Percentiles rank a stretch among this genome's conserved stretches.
phyloP scores from a whole-genome alignment of 2,113 vertebrate species.

The Gadus macrocephalus region DNA sequence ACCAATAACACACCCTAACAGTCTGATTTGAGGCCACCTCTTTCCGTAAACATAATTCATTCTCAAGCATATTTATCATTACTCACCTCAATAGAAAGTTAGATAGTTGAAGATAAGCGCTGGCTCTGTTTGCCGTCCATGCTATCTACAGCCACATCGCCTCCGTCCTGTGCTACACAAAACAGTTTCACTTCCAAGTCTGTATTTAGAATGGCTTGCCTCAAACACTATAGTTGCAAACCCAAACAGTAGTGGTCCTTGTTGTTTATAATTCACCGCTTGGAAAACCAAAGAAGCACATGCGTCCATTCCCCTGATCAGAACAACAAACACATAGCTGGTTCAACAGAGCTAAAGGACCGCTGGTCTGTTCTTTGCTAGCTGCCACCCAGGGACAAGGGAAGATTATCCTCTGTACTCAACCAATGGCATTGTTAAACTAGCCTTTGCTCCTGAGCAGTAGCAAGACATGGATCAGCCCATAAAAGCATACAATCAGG shows the following conservation, averaged over 20 bases:
- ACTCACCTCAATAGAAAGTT: conserved; percentile 17
- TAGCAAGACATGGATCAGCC: conserved; percentile 46
- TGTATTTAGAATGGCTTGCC: conserved; percentile 24
- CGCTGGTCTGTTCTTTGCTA: conserved; percentile 16
- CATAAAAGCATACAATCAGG: conserved; percentile 48
- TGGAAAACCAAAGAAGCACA: conserved; percentile 54
- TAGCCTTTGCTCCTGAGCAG: conserved; percentile 24
- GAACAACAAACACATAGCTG: conserved; percentile 36
- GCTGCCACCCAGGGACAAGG: conserved; percentile 13
- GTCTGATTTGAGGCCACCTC: too few relatives aligned
- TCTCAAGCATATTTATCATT: not conserved
- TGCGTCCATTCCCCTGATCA: conserved; percentile 59
- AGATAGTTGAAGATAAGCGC: not conserved
- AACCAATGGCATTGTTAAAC: conserved; percentile 33
- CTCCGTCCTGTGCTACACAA: conserved; percentile 31
- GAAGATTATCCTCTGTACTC: conserved; percentile 21
- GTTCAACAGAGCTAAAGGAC: conserved; percentile 42
- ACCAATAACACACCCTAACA: too few relatives aligned
- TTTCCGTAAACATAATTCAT: too few relatives aligned
- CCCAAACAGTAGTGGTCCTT: conserved; percentile 53
- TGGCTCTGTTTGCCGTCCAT: not conserved
- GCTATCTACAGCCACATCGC: conserved; percentile 4
- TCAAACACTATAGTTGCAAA: conserved; percentile 16
- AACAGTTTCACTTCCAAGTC: conserved; percentile 67
- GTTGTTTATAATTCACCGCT: conserved; percentile 38